These are phyloP conservation scores for Drosophila cognata DNA, from an alignment of 2,888 invertebrate genomes.

Conservation along the genomic window DNA sequence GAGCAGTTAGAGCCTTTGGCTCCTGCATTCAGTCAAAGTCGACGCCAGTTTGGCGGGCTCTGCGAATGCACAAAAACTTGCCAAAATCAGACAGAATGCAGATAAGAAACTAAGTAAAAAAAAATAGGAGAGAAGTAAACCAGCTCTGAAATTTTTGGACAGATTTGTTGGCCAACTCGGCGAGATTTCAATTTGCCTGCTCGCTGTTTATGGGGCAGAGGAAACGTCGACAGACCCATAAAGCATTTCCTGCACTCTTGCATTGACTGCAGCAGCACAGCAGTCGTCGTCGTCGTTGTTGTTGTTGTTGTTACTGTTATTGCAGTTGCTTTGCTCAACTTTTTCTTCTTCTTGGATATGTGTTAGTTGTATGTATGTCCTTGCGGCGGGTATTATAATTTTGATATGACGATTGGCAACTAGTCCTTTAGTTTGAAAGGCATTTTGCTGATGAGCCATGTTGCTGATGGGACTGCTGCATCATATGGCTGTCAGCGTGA, in stretches of 20 bases:
- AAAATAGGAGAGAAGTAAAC: neutral
- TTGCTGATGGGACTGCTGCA: neutral
- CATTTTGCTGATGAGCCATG: neutral
- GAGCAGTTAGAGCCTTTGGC: slow-evolving; percentile 72
- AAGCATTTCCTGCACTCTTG: slow-evolving; percentile 80
- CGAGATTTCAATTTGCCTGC: slow-evolving; percentile 75
- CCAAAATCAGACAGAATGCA: slow-evolving; percentile 3
- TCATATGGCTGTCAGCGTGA: neutral
- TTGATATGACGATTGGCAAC: neutral
- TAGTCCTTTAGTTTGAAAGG: too few relatives aligned
- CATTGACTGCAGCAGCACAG: slow-evolving; percentile 51
- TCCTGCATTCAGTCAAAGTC: slow-evolving; percentile 62
- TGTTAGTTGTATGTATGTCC: neutral
- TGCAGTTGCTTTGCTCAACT: slow-evolving; percentile 45
- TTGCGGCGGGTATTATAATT: neutral
- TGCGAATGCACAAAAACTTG: slow-evolving; percentile 19
- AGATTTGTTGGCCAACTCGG: slow-evolving; percentile 20
- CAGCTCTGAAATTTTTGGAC: slow-evolving; percentile 42
- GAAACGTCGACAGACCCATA: slow-evolving; percentile 72
- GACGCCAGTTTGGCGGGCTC: slow-evolving; percentile 58
- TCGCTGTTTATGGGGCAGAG: slow-evolving; percentile 66
- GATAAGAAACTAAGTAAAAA: neutral
- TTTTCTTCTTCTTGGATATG: slow-evolving; percentile 26
- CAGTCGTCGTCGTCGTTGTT: slow-evolving; percentile 11
- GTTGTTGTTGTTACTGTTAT: slow-evolving; percentile 19